Evolutionary conservation across 2,113 vertebrate genomes (phyloP).

Genomic region (Gadus chalcogrammus): DNA sequence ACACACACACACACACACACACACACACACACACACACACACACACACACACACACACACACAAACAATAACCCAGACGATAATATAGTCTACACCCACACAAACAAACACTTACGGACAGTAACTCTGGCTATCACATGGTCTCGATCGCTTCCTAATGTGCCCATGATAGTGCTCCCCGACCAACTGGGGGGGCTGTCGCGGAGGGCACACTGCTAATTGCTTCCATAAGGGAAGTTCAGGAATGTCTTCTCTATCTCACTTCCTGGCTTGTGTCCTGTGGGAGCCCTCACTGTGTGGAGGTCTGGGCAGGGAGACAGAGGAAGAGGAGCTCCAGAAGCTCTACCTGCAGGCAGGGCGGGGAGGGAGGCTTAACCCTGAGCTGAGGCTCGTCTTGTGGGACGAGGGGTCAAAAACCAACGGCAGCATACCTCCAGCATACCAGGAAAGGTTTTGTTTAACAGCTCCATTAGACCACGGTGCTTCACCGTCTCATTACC

Average conservation of each 20-base stretch:
- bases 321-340: constrained; percentile 29
- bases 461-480: too few species aligned
- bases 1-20: too few species aligned
- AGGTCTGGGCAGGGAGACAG: constrained; percentile 36
- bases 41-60: constrained; percentile 32
- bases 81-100: constrained; percentile 5
- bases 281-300: constrained; percentile 37
- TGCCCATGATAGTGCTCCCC: constrained; percentile 31
- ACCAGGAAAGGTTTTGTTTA: not conserved
- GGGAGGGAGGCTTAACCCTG: too few species aligned
- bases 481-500: too few species aligned
- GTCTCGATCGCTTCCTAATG: constrained; percentile 54
- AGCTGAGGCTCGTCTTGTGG: too few species aligned
- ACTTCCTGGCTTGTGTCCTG: constrained; percentile 61
- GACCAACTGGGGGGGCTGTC: constrained; percentile 23
- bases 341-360: not conserved
- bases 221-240: constrained; percentile 72
- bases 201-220: constrained; percentile 57
- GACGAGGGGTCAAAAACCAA: not conserved
- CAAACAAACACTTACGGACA: constrained; percentile 42
- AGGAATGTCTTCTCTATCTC: constrained; percentile 69
- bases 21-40: not conserved
- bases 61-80: too few species aligned
- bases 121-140: constrained; percentile 47
- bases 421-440: not conserved